Conservation (phyloP, 2,797 vertebrate genomes). For the Brachyalestes nurse region DNA sequence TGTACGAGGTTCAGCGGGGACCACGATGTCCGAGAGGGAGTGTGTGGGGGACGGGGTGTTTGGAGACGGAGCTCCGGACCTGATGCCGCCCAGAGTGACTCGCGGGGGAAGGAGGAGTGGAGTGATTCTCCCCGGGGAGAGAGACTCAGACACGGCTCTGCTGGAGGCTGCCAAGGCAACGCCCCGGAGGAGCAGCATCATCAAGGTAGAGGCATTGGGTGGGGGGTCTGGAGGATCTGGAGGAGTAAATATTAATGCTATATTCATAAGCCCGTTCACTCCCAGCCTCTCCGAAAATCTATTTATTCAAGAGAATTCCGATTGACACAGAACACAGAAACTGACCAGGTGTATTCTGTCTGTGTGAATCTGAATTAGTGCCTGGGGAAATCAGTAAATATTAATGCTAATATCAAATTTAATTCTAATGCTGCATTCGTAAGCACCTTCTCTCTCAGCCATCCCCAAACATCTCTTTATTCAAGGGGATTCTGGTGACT, state of each 20-base stretch:
- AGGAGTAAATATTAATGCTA: not conserved
- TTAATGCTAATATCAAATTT: too few relatives aligned
- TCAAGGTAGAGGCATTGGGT: constrained; percentile 72
- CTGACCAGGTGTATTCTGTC: too few relatives aligned
- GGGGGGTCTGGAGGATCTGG: not conserved
- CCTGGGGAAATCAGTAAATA: too few relatives aligned
- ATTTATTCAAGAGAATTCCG: too few relatives aligned
- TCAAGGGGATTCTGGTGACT: too few relatives aligned
- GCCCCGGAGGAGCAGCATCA: constrained; percentile 83
- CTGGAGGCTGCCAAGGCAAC: constrained; percentile 77
- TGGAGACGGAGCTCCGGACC: constrained; percentile 73
- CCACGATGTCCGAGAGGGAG: constrained; percentile 58
- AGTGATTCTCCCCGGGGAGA: constrained; percentile 68
- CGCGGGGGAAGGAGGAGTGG: constrained; percentile 77
- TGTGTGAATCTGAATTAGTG: too few relatives aligned
- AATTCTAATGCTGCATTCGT: too few relatives aligned
- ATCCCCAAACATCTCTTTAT: too few relatives aligned
- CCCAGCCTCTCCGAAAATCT: too few relatives aligned
- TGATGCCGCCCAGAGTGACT: constrained; percentile 69
- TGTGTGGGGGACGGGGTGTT: constrained; percentile 74
- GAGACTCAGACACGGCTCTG: constrained; percentile 69
- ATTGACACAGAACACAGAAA: too few relatives aligned
- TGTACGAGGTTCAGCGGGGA: not conserved
- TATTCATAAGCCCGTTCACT: not conserved
- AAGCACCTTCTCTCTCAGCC: too few relatives aligned